Conservation (phyloP, 1,140 invertebrate species). For the Helicoverpa armigera region DNA sequence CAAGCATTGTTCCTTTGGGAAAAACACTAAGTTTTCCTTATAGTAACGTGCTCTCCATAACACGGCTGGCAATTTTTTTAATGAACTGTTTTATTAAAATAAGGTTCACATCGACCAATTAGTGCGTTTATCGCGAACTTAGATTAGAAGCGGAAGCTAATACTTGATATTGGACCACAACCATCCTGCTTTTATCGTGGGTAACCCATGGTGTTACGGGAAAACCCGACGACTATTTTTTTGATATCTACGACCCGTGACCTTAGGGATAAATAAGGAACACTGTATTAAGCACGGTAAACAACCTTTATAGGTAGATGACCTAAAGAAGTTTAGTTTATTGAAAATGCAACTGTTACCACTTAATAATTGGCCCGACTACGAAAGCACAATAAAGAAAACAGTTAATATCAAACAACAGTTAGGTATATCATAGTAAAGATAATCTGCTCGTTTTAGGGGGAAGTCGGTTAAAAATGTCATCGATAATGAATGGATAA, state of each 20-base stretch:
- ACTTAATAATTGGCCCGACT: no score
- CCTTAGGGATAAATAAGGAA: background rate
- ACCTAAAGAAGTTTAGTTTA: no score
- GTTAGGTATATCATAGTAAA: no score
- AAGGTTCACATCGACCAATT: slow-evolving; percentile 44
- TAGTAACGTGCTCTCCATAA: slow-evolving; percentile 2
- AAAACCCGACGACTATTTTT: slow-evolving; percentile 14
- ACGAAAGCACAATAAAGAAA: no score
- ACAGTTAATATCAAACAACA: no score
- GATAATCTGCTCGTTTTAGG: no score
- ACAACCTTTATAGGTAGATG: no score
- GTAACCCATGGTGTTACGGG: slow-evolving; percentile 21
- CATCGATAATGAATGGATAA: no score
- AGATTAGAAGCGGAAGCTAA: slow-evolving; percentile 27
- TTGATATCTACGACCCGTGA: background rate
- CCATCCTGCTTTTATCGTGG: slow-evolving; percentile 47
- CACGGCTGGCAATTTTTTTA: slow-evolving; percentile 9
- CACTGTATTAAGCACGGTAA: background rate
- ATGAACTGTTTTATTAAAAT: slow-evolving; percentile 21
- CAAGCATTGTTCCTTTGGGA: background rate
- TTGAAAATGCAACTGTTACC: no score
- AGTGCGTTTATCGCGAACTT: slow-evolving; percentile 28
- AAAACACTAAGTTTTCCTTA: background rate
- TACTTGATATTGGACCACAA: slow-evolving; percentile 43
- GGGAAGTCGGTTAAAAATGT: no score